These are phyloP conservation scores for Apamea crenata DNA, from an alignment of 2,888 invertebrate genomes.

Conservation along the genomic window DNA sequence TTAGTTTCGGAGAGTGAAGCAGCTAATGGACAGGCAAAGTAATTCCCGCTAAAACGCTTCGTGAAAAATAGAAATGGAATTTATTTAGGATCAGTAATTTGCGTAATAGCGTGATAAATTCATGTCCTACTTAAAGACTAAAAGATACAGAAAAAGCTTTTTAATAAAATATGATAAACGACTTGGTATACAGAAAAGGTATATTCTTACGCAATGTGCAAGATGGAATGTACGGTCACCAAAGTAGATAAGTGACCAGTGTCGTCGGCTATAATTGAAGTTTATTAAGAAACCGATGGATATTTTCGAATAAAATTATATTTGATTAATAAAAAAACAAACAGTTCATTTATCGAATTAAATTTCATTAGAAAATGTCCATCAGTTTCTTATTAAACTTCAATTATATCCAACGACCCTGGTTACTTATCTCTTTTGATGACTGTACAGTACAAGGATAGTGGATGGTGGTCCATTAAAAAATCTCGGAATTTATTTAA, in stretches of 20 bases:
- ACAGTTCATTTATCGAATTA: no score
- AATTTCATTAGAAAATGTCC: no score
- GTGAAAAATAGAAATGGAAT: conserved; percentile 49
- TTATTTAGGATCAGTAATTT: conserved; percentile 57
- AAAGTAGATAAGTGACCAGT: no score
- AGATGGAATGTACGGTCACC: no score
- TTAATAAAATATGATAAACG: conserved; percentile 47
- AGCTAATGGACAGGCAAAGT: conserved; percentile 56
- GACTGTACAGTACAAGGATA: not conserved
- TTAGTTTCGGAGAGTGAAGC: conserved; percentile 36
- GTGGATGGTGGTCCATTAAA: conserved; percentile 21
- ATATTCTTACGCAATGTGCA: conserved; percentile 1
- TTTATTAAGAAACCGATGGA: no score
- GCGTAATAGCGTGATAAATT: conserved; percentile 53
- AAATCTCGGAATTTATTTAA: conserved; percentile 11
- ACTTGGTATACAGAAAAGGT: conserved; percentile 12
- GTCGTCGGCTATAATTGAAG: no score
- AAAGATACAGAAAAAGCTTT: conserved; percentile 35
- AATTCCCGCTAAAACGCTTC: conserved; percentile 49
- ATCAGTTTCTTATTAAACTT: no score
- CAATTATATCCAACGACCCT: no score
- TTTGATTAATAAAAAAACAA: no score
- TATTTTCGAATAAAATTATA: no score
- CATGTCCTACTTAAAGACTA: conserved; percentile 39
- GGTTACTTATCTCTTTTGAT: no score